Base-by-base conservation (phyloP, 2,888 invertebrate species). In the Caenorhabditis japonica region DNA sequence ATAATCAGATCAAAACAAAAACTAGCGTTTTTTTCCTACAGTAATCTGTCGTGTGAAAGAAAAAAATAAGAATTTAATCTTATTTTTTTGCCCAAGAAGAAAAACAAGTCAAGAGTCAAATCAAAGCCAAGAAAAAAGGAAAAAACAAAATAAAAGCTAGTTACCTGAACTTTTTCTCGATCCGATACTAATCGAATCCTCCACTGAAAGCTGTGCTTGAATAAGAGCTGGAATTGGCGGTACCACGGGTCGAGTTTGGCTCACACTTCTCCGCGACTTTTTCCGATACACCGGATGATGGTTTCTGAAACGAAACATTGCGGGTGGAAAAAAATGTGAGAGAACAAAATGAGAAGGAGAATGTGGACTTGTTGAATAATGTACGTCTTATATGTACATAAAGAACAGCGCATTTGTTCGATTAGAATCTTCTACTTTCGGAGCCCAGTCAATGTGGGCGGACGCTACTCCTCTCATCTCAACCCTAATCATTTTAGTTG, bases 111-210 rank as follows among this genome's bases (percentile, higher is more conserved):
- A n/a, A n/a, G n/a, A n/a, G n/a, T n/a, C n/a, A n/a, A n/a, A n/a
- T n/a, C n/a, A n/a, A n/a, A n/a, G n/a, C n/a, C n/a, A n/a, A n/a
- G n/a, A n/a, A n/a, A n/a, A n/a, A n/a, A n/a, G n/a, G n/a, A n/a
- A n/a, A n/a, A n/a, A n/a, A n/a, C 23, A 41, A 41, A 52, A 51
- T 34, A 41, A 17, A 5, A n/a, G 4, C 38, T 3, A 70, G 44
- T 38, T n/a, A 72, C 72, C 72, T 39, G 72, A 72, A 43, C 72
- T 72, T 25, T 72, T 72, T 10, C 72, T 23, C 21, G 72, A 72
- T 19, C 72, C 62, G 33, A 71, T 64, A 38, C 62, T 71, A 19
- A 59, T 58, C 44, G 62, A 55, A n/a, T 71, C 71, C 19, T 71
- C 71, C 36, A 51, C 62, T 7, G 58, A 58, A 10, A 71, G 33